phyloP scores from a whole-genome alignment of 2,113 vertebrate species.

The Pseudopipra pipra region DNA sequence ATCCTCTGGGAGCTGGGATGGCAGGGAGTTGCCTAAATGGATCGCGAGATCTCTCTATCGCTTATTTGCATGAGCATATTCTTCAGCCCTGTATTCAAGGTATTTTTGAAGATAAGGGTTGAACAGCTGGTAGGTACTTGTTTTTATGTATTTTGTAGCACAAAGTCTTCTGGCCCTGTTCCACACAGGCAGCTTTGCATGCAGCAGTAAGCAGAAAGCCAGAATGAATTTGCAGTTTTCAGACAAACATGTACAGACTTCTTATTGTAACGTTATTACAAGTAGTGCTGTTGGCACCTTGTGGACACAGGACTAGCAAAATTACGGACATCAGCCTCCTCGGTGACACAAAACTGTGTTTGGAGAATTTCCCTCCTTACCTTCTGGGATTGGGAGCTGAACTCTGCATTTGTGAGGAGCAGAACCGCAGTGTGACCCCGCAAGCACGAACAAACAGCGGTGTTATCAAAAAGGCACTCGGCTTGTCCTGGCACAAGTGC shows the following conservation, averaged over 20 bases:
- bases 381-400: background rate
- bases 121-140: background rate
- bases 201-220: background rate
- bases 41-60: rapidly evolving
- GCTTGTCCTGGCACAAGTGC: background rate
- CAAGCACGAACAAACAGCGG: background rate
- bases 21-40: background rate
- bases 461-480: background rate
- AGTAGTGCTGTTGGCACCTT: background rate
- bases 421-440: rapidly evolving
- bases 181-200: background rate
- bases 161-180: background rate
- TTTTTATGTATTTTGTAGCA: background rate
- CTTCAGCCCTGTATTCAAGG: background rate
- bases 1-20: background rate
- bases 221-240: constrained; percentile 34
- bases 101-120: background rate
- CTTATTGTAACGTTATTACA: background rate
- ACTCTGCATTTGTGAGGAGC: background rate
- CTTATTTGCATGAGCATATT: rapidly evolving
- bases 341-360: background rate
- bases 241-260: background rate
- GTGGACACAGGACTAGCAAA: background rate
- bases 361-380: background rate
- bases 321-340: background rate